Percentiles rank a stretch among this genome's conserved stretches.
These are phyloP conservation scores for Drosophila subpulchrella DNA, from an alignment of 1,140 invertebrate genomes.

Conservation along the genomic window DNA sequence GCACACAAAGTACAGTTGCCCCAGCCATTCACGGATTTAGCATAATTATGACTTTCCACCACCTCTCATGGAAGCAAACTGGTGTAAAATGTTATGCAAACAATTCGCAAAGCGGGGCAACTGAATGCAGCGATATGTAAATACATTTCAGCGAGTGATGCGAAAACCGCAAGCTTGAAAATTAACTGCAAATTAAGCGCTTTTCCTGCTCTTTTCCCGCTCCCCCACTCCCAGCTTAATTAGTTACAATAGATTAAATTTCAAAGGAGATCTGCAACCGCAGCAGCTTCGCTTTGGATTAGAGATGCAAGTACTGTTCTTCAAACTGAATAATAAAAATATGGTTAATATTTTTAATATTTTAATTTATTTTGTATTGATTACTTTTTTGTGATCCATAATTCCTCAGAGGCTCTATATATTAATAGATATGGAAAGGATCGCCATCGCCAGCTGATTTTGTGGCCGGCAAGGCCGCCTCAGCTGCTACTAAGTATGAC, in stretches of 20 bases:
- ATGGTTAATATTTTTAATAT: too few species aligned
- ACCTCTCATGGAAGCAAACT: constrained; percentile 54
- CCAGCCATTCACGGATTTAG: constrained; percentile 23
- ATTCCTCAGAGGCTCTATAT: background rate
- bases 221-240: constrained; percentile 58
- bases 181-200: constrained; percentile 80
- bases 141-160: constrained; percentile 53
- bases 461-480: constrained; percentile 47
- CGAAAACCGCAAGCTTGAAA: constrained; percentile 66
- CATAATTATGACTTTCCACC: constrained; percentile 46
- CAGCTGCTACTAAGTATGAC: constrained; percentile 55
- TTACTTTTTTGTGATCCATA: background rate
- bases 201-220: constrained; percentile 40
- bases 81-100: constrained; percentile 81
- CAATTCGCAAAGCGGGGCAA: constrained; percentile 55
- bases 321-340: background rate
- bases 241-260: constrained; percentile 83
- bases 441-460: constrained; percentile 24
- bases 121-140: constrained; percentile 29
- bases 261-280: constrained; percentile 76
- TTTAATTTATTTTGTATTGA: background rate
- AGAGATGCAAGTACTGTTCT: constrained; percentile 2
- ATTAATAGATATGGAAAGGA: background rate
- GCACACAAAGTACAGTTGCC: constrained; percentile 38
- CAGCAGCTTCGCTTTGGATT: constrained; percentile 33